Evolutionary conservation across 2,113 vertebrate genomes (phyloP), one percentile per base, ranked within the genome.

Genomic region (Crotalus horridus): DNA sequence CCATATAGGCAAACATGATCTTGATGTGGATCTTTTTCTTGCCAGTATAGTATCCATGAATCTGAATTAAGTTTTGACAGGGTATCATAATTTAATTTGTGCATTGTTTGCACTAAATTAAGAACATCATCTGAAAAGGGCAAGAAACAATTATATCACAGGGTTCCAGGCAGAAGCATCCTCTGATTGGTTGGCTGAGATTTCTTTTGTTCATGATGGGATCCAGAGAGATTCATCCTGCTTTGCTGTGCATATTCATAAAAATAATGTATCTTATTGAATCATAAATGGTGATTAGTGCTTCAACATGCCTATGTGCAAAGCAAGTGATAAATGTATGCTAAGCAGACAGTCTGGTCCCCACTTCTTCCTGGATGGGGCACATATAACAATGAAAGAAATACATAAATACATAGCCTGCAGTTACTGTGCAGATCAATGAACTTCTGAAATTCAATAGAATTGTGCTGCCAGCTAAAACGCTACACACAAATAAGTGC

Each of bases 221-320:
- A 91, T 95, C 94, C 92, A 87, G 43, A 91, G 94, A 74, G 91
- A 96, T 39, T 21, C 95, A 92, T 58, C 93, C 51, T 96, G 93
- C 89, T 89, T 96, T 33, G 0, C 93, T 95, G 87, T 93, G 88
- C 64, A 17, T 95, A 92, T 93, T 96, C 92, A 96, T 94, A 92
- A 94, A 87, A 92, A 94, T 7, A 88, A 2, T 29, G n/a, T 85
- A 74, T 90, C 93, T 69, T 87, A 74, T 0, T 24, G 39, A 92
- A 95, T 92, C 29, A 4, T 64, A 69, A 92, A 61, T 90, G 91
- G 92, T 33, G 59, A 85, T 85, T 59, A 90, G 1, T 88, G 74
- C 81, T 95, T 93, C 94, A 90, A 48, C n/a, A 89, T 56, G 59
- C 23, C n/a, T 0, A 0, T 0, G 0, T 39, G 24, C 86, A 93